These are phyloP conservation scores for Corythornis leucogaster DNA, from an alignment of 2,797 vertebrate genomes.

Conservation along the genomic window DNA sequence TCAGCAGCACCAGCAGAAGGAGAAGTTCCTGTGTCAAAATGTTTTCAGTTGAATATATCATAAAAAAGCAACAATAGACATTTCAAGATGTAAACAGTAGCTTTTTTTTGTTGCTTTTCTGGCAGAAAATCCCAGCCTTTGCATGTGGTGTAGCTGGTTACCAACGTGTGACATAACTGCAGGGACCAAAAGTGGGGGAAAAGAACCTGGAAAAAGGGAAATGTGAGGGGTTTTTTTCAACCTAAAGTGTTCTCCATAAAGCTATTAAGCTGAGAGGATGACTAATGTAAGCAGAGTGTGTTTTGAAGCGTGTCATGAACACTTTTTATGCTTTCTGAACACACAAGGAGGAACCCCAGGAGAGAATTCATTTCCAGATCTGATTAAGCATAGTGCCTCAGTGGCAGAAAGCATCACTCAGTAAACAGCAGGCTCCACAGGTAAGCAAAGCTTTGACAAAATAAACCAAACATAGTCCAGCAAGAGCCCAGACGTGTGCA, in stretches of 20 bases:
- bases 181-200: conserved; percentile 3
- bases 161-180: neutral
- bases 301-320: conserved; percentile 58
- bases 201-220: conserved; percentile 34
- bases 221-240: neutral
- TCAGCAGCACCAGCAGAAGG: neutral
- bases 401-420: conserved; percentile 37
- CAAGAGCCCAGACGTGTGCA: neutral
- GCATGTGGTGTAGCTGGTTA: neutral
- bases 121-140: neutral
- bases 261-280: conserved; percentile 35
- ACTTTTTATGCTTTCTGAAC: conserved; percentile 60
- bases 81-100: neutral
- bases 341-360: conserved; percentile 59
- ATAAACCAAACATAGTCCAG: neutral
- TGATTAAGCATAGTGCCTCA: conserved; percentile 54
- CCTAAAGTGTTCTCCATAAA: conserved; percentile 32
- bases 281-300: conserved; percentile 62
- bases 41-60: neutral
- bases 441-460: conserved; percentile 37
- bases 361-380: conserved; percentile 66
- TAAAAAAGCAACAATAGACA: conserved; percentile 9
- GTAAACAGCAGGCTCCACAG: conserved; percentile 39
- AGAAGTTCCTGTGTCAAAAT: neutral
- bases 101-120: neutral